phyloP scores from a whole-genome alignment of 2,797 vertebrate genomes.

The Carcharodon carcharias region DNA sequence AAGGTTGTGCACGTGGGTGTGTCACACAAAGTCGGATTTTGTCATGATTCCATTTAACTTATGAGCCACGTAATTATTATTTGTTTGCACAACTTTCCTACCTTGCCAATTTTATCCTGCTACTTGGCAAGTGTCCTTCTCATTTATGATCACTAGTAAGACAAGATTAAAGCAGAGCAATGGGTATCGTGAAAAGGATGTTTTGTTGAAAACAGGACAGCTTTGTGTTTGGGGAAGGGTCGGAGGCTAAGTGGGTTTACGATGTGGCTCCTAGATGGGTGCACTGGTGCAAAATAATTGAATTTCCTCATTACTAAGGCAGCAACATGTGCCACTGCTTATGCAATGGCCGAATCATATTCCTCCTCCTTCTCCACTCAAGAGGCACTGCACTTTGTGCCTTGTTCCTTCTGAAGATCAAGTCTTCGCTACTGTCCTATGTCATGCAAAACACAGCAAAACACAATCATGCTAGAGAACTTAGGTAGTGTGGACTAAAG shows the following conservation, averaged over 20 bases:
- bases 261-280: background rate
- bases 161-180: too few species aligned
- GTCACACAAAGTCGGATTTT: too few species aligned
- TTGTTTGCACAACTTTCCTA: too few species aligned
- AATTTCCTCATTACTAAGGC: background rate
- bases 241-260: background rate
- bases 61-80: too few species aligned
- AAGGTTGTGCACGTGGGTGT: too few species aligned
- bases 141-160: too few species aligned
- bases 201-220: too few species aligned
- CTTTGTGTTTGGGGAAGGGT: background rate
- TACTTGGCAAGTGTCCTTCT: too few species aligned
- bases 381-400: background rate
- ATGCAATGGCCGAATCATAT: background rate
- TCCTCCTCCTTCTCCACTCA: background rate
- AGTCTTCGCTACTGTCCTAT: background rate
- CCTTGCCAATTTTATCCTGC: too few species aligned
- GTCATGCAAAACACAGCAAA: background rate
- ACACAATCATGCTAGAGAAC: background rate
- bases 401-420: background rate
- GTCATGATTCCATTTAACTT: too few species aligned
- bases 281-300: background rate
- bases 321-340: background rate
- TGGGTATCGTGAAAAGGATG: too few species aligned
- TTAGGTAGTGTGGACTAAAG: background rate